A percentile compares a stretch with the other conserved stretches of the same genome.
phyloP scores from a whole-genome alignment of 2,113 vertebrate genomes.

The Capricornis sumatraensis region DNA sequence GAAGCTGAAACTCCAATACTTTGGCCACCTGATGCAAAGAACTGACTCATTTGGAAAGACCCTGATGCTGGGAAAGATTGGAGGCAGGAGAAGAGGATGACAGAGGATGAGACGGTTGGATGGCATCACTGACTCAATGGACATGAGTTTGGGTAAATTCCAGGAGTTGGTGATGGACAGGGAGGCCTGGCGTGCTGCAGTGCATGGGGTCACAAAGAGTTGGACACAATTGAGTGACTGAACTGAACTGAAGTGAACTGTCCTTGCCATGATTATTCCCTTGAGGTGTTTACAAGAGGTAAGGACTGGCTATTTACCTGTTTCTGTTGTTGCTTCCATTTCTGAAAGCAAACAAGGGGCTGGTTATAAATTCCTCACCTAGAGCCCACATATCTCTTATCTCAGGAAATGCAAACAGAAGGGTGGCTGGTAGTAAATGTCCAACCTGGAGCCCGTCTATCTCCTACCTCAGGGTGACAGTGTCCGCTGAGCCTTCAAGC shows the following conservation, averaged over 20 bases:
- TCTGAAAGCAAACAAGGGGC: background rate
- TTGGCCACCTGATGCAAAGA: background rate
- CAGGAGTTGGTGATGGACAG: background rate
- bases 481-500: background rate
- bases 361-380: background rate
- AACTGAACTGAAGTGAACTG: background rate
- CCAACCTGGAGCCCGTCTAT: background rate
- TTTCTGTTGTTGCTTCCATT: background rate
- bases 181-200: background rate
- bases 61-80: background rate
- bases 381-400: background rate
- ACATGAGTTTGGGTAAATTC: background rate
- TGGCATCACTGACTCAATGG: background rate
- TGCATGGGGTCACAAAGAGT: rapidly evolving
- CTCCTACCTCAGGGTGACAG: background rate
- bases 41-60: background rate
- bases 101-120: background rate
- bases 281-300: background rate
- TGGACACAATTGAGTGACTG: rapidly evolving
- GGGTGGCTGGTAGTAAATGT: background rate
- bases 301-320: background rate
- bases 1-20: background rate
- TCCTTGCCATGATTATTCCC: background rate
- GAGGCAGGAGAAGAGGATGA: background rate
- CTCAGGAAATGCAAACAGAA: background rate